phyloP scores from a whole-genome alignment of 1,140 invertebrate genomes.

The Oreohelix idahoensis region DNA sequence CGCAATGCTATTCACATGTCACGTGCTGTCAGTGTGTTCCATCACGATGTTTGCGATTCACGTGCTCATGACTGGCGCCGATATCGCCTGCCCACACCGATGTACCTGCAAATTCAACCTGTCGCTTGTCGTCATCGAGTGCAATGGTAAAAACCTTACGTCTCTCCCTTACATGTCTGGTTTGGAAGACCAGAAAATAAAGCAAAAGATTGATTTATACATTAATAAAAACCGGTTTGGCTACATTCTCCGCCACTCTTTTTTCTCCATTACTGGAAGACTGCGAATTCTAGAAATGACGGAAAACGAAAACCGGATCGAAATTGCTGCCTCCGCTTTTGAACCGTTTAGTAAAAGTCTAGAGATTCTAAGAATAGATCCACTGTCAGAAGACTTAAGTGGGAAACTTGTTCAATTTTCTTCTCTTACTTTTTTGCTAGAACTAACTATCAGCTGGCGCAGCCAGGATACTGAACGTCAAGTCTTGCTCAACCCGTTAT shows the following conservation, averaged over 20 bases:
- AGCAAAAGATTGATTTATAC: background rate
- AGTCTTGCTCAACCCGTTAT: background rate
- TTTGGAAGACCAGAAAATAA: background rate
- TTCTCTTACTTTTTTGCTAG: background rate
- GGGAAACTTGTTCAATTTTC: background rate
- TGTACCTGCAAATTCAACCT: background rate
- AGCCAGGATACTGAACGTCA: background rate
- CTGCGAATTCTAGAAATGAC: background rate
- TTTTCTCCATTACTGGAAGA: background rate
- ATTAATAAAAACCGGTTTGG: background rate
- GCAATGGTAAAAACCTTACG: background rate
- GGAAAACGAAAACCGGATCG: background rate
- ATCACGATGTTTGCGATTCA: background rate
- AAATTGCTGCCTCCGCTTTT: background rate
- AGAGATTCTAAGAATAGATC: background rate
- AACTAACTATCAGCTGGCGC: background rate
- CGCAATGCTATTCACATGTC: background rate
- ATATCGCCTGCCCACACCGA: background rate
- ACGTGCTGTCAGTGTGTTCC: background rate
- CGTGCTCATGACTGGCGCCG: background rate
- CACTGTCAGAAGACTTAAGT: background rate
- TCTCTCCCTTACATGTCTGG: background rate
- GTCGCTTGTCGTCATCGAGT: background rate
- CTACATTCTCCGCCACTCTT: background rate
- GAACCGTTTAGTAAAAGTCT: background rate